Evolutionary conservation across 2,797 vertebrate genomes (phyloP).

Genomic region (Pachyuromys duprasi): DNA sequence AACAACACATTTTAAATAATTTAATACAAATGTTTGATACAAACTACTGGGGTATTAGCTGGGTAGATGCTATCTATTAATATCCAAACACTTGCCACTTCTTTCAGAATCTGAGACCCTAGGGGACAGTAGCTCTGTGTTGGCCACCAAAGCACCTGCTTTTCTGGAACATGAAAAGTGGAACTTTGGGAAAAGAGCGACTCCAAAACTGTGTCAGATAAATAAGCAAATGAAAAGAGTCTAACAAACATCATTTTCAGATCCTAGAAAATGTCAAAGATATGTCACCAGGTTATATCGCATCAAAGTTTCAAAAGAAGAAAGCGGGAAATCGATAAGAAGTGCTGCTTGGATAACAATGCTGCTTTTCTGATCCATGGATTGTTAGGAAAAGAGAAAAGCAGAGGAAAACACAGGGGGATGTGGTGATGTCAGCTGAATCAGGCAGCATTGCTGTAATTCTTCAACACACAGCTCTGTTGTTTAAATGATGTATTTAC

Average conservation of each 20-base stretch:
- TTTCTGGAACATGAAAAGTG: background rate
- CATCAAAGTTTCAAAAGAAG: background rate
- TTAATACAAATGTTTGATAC: background rate
- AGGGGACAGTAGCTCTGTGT: background rate
- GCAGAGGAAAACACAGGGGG: background rate
- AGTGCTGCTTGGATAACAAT: background rate
- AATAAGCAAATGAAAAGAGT: background rate
- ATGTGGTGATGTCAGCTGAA: background rate
- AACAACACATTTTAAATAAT: background rate
- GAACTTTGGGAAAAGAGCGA: background rate
- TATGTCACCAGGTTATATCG: background rate
- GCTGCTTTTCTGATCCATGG: background rate
- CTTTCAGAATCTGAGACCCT: background rate
- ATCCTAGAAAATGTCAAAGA: background rate
- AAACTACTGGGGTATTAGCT: background rate
- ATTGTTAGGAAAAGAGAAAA: background rate
- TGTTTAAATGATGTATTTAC: background rate
- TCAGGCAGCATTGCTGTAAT: background rate
- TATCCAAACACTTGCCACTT: background rate
- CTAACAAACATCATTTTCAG: background rate
- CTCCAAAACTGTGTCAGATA: background rate
- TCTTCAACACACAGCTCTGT: background rate
- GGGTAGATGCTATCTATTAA: background rate
- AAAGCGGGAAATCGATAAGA: slow-evolving; percentile 3
- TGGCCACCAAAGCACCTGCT: background rate